phyloP scores from a whole-genome alignment of 2,113 vertebrate species.

The Petroica traversi region DNA sequence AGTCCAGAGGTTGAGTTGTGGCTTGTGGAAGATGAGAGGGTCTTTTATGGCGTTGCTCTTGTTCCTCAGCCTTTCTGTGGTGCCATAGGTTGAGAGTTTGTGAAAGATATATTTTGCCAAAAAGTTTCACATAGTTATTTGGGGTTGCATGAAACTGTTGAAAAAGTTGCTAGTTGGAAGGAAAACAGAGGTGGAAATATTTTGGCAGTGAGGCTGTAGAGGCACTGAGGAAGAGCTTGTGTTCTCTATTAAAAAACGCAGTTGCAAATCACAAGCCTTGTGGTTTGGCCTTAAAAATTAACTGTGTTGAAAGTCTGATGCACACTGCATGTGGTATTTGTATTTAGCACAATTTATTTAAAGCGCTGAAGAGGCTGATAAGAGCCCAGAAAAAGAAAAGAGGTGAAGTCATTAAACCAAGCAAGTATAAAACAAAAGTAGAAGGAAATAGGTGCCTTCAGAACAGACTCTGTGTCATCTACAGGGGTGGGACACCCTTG shows the following conservation, averaged over 20 bases:
- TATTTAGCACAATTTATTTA: background rate
- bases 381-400: background rate
- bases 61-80: background rate
- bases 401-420: background rate
- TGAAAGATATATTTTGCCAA: background rate
- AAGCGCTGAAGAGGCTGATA: background rate
- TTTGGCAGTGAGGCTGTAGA: background rate
- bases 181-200: background rate
- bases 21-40: background rate
- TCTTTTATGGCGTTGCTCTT: background rate
- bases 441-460: background rate
- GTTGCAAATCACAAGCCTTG: background rate
- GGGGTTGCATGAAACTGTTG: background rate
- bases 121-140: background rate
- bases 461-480: background rate
- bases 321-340: background rate
- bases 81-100: rapidly evolving
- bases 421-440: background rate
- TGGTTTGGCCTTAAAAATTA: background rate
- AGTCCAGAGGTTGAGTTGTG: background rate
- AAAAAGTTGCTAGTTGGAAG: background rate
- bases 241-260: background rate
- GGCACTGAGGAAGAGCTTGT: background rate
- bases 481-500: background rate
- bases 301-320: background rate